These are phyloP conservation scores for Hexactinellida sp. DNA, from an alignment of 37 sponge, comb jelly and placozoan species.

Conservation along the genomic window DNA sequence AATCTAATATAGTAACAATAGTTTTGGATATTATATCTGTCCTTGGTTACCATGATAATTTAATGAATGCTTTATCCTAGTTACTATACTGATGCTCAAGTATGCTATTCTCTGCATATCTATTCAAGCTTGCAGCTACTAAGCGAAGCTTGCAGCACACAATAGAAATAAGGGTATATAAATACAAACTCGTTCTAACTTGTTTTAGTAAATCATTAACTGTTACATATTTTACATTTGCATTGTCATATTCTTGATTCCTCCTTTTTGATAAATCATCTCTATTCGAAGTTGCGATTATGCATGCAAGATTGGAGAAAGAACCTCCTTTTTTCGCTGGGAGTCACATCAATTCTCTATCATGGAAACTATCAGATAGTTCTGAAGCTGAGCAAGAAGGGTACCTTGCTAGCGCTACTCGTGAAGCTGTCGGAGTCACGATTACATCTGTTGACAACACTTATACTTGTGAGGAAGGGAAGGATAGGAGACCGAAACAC, in stretches of 20 bases:
- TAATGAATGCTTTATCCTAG: too few relatives aligned
- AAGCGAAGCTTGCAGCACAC: background rate
- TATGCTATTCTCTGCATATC: background rate
- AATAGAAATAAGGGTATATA: background rate
- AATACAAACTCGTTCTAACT: background rate
- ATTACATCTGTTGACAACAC: background rate
- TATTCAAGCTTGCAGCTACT: slow-evolving; percentile 9
- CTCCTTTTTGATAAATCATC: background rate
- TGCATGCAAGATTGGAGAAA: slow-evolving; percentile 6
- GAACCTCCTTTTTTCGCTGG: background rate
- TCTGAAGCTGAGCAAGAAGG: slow-evolving; percentile 3
- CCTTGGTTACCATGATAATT: too few relatives aligned
- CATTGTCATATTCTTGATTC: background rate
- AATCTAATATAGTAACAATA: background rate
- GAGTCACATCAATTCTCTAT: slow-evolving; percentile 10
- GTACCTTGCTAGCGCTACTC: background rate
- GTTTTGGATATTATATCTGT: background rate
- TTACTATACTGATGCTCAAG: background rate
- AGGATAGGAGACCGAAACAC: slow-evolving; percentile 3
- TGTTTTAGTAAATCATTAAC: background rate
- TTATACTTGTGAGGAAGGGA: background rate
- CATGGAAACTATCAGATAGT: background rate
- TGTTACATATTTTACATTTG: background rate
- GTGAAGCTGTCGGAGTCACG: background rate
- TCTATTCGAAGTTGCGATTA: background rate